Conservation (phyloP, 2,888 invertebrate species). For the Taphrorychus bicolor region DNA sequence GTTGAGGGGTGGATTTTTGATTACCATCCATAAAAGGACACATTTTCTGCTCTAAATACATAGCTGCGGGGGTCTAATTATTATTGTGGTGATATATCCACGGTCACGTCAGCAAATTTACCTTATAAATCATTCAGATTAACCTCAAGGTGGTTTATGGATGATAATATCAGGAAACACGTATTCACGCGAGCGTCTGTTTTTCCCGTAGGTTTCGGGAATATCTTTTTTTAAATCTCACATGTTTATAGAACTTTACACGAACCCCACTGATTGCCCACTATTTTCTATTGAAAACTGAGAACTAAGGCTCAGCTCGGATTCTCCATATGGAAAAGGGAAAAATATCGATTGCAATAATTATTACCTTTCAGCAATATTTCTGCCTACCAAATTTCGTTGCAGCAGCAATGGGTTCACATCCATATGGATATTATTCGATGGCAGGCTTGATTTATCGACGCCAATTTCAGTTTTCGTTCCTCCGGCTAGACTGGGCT, state of each 20-base stretch:
- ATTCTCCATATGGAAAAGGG: too few species aligned
- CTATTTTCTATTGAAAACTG: neutral
- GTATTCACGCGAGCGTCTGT: slow-evolving; percentile 36
- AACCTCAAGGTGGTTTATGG: slow-evolving; percentile 40
- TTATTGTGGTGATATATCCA: neutral
- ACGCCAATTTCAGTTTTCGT: slow-evolving; percentile 39
- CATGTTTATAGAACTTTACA: slow-evolving; percentile 36
- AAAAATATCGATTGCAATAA: neutral
- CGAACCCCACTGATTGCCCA: slow-evolving; percentile 31
- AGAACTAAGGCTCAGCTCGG: too few species aligned
- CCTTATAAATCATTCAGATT: slow-evolving; percentile 46
- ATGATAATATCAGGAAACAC: slow-evolving; percentile 39
- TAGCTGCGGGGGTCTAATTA: neutral
- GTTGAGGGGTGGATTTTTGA: neutral
- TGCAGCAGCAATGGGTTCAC: neutral
- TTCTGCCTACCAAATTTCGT: neutral
- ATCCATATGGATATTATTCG: slow-evolving; percentile 22
- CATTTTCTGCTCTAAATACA: neutral
- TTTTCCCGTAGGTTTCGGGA: slow-evolving; percentile 28
- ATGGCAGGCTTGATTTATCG: slow-evolving; percentile 38
- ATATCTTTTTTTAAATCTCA: slow-evolving; percentile 34
- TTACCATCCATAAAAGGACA: neutral
- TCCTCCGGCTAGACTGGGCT: slow-evolving; percentile 31
- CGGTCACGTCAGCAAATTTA: slow-evolving; percentile 40
- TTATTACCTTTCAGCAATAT: neutral